These are phyloP conservation scores for Ifrita kowaldi DNA, from an alignment of 2,113 vertebrate species.

Conservation along the genomic window DNA sequence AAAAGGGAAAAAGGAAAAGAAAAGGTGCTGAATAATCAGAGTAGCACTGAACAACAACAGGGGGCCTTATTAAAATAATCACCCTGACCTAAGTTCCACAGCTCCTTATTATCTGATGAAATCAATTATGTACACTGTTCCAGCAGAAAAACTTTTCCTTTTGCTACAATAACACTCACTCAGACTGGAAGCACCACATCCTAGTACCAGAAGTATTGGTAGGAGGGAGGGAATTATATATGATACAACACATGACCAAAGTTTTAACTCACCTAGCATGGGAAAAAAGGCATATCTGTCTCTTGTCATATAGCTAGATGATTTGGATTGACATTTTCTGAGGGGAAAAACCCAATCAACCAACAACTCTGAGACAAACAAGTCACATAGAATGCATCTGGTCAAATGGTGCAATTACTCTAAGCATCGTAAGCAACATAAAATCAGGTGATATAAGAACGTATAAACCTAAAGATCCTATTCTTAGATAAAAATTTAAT, in stretches of 20 bases:
- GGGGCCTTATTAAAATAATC: neutral
- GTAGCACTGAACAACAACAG: neutral
- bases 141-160: neutral
- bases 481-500: neutral
- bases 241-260: neutral
- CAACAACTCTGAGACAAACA: neutral
- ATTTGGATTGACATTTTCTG: neutral
- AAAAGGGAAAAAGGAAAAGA: neutral
- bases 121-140: neutral
- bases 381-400: neutral
- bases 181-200: neutral
- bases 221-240: neutral
- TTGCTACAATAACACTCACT: neutral
- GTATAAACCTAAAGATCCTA: neutral
- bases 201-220: neutral
- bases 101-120: neutral
- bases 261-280: neutral
- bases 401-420: neutral
- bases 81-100: neutral
- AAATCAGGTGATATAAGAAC: neutral
- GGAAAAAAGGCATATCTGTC: neutral
- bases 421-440: neutral
- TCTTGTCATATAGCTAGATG: neutral
- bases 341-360: neutral
- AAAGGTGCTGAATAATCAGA: neutral